These are phyloP conservation scores for Heliconius cydno DNA, from an alignment of 2,888 invertebrate genomes.

Conservation along the genomic window DNA sequence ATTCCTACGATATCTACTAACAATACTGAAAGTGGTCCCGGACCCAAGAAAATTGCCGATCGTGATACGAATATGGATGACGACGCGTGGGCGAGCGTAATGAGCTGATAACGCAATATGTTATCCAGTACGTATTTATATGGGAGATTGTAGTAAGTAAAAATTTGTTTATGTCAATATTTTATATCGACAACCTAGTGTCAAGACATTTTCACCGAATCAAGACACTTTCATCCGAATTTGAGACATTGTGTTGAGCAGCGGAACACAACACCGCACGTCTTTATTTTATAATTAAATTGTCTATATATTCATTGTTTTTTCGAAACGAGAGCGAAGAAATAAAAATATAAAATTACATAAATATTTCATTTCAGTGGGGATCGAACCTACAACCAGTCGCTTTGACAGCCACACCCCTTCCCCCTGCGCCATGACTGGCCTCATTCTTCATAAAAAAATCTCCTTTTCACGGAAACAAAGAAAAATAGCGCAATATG, in stretches of 20 bases:
- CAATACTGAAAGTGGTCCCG: slow-evolving; percentile 37
- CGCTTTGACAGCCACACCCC: too few relatives aligned
- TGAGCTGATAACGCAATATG: slow-evolving; percentile 23
- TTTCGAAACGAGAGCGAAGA: too few relatives aligned
- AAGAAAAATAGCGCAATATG: slow-evolving; percentile 35
- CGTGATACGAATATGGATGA: slow-evolving; percentile 39
- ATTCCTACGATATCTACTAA: not conserved
- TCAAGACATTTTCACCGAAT: too few relatives aligned
- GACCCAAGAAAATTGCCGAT: slow-evolving; percentile 33
- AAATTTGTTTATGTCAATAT: not conserved
- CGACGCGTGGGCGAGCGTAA: slow-evolving; percentile 5
- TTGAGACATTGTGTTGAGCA: too few relatives aligned
- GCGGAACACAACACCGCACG: too few relatives aligned
- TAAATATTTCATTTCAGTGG: too few relatives aligned
- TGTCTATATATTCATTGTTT: too few relatives aligned
- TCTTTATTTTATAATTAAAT: too few relatives aligned
- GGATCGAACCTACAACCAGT: too few relatives aligned
- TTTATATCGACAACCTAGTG: not conserved
- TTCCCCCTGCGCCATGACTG: too few relatives aligned
- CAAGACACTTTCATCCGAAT: too few relatives aligned
- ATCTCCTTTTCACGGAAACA: slow-evolving; percentile 18
- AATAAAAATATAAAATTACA: too few relatives aligned
- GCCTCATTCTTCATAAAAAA: not conserved
- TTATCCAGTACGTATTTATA: not conserved
- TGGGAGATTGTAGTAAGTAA: not conserved